A percentile compares a stretch with the other conserved stretches of the same genome.
phyloP scores from a whole-genome alignment of 2,888 invertebrate genomes.

The Danaus chrysippus region DNA sequence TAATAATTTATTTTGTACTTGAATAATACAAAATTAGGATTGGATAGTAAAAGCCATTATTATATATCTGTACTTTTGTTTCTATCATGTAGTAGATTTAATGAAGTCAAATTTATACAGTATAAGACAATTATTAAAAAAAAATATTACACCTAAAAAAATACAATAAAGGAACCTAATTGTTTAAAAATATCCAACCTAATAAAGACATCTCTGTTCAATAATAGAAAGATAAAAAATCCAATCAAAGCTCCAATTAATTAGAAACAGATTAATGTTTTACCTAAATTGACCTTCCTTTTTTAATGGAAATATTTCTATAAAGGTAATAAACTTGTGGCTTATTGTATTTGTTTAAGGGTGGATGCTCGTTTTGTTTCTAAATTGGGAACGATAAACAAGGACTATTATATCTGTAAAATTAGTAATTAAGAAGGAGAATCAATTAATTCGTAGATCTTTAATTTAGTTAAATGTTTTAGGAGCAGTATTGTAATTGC shows the following conservation, averaged over 20 bases:
- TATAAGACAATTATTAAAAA: too few species aligned
- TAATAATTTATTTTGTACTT: too few species aligned
- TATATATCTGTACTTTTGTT: too few species aligned
- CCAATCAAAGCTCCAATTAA: neutral
- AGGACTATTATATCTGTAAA: conserved; percentile 55
- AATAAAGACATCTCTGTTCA: too few species aligned
- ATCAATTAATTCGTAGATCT: conserved; percentile 57
- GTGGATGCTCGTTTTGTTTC: conserved; percentile 33
- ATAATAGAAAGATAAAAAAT: too few species aligned
- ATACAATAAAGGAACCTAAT: too few species aligned
- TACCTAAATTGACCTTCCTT: neutral
- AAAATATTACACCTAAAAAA: too few species aligned
- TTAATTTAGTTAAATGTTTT: conserved; percentile 42
- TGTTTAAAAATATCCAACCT: too few species aligned
- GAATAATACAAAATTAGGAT: too few species aligned
- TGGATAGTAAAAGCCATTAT: too few species aligned
- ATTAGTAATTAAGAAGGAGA: conserved; percentile 57
- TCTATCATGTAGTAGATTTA: too few species aligned
- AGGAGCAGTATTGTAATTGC: conserved; percentile 34
- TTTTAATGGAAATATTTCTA: conserved; percentile 4
- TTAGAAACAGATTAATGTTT: neutral
- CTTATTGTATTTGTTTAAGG: conserved; percentile 25
- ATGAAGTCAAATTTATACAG: too few species aligned
- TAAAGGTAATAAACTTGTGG: conserved; percentile 14
- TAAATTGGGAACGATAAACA: conserved; percentile 54